phyloP scores from a whole-genome alignment of 1,140 invertebrate species.

The Halictus rubicundus region DNA sequence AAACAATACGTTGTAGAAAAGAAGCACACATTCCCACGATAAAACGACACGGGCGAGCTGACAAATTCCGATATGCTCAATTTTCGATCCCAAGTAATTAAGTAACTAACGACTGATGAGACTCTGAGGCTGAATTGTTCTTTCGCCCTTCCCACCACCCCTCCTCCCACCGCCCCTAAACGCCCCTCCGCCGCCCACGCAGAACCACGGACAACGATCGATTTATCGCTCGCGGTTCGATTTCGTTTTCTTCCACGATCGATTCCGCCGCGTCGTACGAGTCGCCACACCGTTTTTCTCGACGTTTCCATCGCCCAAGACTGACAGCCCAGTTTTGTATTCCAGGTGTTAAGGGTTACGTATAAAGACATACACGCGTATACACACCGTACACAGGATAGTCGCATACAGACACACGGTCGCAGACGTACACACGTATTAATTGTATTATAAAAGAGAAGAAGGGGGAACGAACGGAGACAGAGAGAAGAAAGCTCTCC shows the following conservation, averaged over 20 bases:
- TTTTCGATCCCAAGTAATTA: slow-evolving; percentile 43
- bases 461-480: not conserved
- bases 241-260: slow-evolving; percentile 24
- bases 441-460: slow-evolving; percentile 20
- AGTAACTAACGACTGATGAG: slow-evolving; percentile 48
- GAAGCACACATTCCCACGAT: slow-evolving; percentile 19
- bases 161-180: no score
- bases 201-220: not conserved
- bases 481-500: no score
- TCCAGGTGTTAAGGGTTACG: slow-evolving; percentile 43
- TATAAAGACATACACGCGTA: not conserved
- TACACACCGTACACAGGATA: not conserved
- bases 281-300: slow-evolving; percentile 51
- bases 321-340: slow-evolving; percentile 61
- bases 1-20: not conserved
- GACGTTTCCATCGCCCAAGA: slow-evolving; percentile 63
- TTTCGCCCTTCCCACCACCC: not conserved
- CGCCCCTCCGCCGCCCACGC: not conserved
- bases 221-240: slow-evolving; percentile 7
- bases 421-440: not conserved
- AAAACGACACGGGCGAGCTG: not conserved
- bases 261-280: slow-evolving; percentile 24
- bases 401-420: not conserved
- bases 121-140: slow-evolving; percentile 44
- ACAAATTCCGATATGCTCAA: slow-evolving; percentile 54